phyloP scores from a whole-genome alignment of 2,797 vertebrate species.

The Coreius guichenoti region DNA sequence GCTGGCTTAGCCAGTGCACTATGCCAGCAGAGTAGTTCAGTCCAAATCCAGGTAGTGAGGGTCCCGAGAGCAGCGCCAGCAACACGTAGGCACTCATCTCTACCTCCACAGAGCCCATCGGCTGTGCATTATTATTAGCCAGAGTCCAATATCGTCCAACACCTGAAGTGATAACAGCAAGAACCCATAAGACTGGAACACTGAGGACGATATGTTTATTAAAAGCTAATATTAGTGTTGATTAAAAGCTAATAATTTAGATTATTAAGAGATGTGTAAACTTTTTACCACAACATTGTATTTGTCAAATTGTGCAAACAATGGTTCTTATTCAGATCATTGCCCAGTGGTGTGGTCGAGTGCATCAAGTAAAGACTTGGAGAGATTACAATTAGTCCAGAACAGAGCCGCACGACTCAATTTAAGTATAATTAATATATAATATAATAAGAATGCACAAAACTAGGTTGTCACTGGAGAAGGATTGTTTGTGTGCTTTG shows the following conservation, averaged over 20 bases:
- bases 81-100: conserved; percentile 86
- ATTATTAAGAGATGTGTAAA: too few relatives aligned
- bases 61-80: conserved; percentile 80
- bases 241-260: not conserved
- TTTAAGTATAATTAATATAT: too few relatives aligned
- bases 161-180: conserved; percentile 57
- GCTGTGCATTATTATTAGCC: conserved; percentile 44
- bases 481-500: too few relatives aligned
- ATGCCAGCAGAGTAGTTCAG: conserved; percentile 73
- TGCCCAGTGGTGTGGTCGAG: too few relatives aligned
- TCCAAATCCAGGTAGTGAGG: conserved; percentile 68
- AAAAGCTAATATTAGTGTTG: not conserved
- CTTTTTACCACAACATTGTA: too few relatives aligned
- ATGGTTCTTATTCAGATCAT: too few relatives aligned
- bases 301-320: too few relatives aligned
- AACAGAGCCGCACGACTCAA: too few relatives aligned
- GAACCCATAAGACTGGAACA: not conserved
- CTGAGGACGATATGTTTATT: not conserved
- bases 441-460: too few relatives aligned
- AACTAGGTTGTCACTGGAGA: too few relatives aligned
- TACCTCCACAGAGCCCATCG: conserved; percentile 79
- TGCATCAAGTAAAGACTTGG: too few relatives aligned
- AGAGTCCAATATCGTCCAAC: conserved; percentile 70
- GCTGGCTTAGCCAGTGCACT: conserved; percentile 81
- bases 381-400: too few relatives aligned